These are phyloP conservation scores for Ectropis crepuscularia DNA, from an alignment of 2,888 invertebrate species.

Conservation along the genomic window DNA sequence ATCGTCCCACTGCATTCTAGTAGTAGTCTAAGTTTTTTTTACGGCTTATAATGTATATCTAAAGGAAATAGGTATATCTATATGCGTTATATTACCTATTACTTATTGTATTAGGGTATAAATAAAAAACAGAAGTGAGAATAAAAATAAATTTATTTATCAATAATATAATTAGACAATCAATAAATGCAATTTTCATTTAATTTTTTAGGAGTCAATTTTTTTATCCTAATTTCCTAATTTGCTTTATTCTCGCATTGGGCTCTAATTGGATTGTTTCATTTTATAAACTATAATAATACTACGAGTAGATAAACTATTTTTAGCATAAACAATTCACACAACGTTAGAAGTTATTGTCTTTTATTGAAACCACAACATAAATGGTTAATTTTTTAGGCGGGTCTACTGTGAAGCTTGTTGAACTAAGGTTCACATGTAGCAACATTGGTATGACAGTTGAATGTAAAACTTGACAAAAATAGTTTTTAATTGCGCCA, in stretches of 20 bases:
- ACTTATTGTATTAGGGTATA: too few species aligned
- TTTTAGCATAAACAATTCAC: constrained; percentile 36
- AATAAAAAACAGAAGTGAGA: background rate
- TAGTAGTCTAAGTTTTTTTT: too few species aligned
- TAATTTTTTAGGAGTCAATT: constrained; percentile 17
- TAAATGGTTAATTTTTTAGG: constrained; percentile 9
- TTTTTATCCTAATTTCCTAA: constrained; percentile 15
- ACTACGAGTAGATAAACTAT: background rate
- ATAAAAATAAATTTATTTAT: constrained; percentile 20
- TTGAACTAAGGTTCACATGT: too few species aligned
- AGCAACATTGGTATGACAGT: too few species aligned
- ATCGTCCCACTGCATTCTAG: too few species aligned
- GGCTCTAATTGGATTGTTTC: constrained; percentile 30
- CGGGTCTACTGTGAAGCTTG: too few species aligned
- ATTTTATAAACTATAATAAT: constrained; percentile 1
- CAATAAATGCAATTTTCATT: constrained; percentile 42
- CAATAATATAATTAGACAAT: constrained; percentile 11
- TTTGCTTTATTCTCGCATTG: constrained; percentile 14
- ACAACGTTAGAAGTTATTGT: constrained; percentile 66
- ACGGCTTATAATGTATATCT: too few species aligned
- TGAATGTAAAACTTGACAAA: too few species aligned
- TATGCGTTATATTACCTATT: too few species aligned
- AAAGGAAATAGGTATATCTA: too few species aligned
- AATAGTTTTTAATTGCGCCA: too few species aligned
- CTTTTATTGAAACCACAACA: constrained; percentile 55